Conservation (phyloP, 2,797 vertebrate genomes). For the Danio aesculapii region DNA sequence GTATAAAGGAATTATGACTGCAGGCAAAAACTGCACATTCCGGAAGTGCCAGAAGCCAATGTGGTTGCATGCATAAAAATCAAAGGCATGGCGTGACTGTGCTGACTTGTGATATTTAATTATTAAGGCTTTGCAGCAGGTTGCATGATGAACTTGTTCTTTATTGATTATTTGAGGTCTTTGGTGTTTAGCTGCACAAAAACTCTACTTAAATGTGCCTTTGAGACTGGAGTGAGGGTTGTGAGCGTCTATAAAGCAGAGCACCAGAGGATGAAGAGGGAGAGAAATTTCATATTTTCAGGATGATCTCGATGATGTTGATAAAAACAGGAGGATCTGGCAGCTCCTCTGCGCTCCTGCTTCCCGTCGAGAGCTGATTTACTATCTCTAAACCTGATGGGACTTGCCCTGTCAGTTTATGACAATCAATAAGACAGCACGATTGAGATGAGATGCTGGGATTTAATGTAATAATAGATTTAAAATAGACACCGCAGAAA, state of each 20-base stretch:
- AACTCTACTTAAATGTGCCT: neutral
- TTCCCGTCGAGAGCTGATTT: slow-evolving; percentile 42
- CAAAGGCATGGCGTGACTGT: slow-evolving; percentile 74
- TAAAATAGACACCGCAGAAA: slow-evolving; percentile 43
- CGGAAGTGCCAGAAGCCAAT: slow-evolving; percentile 72
- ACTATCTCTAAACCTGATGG: slow-evolving; percentile 48
- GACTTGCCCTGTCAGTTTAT: slow-evolving; percentile 52
- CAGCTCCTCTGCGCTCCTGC: slow-evolving; percentile 20
- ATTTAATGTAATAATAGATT: slow-evolving; percentile 51
- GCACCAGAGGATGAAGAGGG: slow-evolving; percentile 41
- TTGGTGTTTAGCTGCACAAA: slow-evolving; percentile 7
- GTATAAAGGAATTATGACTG: slow-evolving; percentile 71
- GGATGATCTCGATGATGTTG: slow-evolving; percentile 47
- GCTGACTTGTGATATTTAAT: slow-evolving; percentile 76
- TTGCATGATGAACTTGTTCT: slow-evolving; percentile 12
- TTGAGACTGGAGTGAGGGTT: neutral
- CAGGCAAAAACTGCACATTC: slow-evolving; percentile 67
- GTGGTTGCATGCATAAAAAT: slow-evolving; percentile 76
- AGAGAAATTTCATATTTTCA: slow-evolving; percentile 31
- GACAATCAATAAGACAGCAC: slow-evolving; percentile 44
- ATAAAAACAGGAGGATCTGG: slow-evolving; percentile 49
- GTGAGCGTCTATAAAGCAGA: slow-evolving; percentile 20
- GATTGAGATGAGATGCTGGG: slow-evolving; percentile 51
- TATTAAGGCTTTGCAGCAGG: slow-evolving; percentile 53
- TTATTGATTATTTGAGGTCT: slow-evolving; percentile 14